Base-by-base conservation (phyloP, 1,140 invertebrate genomes). In the Argopecten irradians region DNA sequence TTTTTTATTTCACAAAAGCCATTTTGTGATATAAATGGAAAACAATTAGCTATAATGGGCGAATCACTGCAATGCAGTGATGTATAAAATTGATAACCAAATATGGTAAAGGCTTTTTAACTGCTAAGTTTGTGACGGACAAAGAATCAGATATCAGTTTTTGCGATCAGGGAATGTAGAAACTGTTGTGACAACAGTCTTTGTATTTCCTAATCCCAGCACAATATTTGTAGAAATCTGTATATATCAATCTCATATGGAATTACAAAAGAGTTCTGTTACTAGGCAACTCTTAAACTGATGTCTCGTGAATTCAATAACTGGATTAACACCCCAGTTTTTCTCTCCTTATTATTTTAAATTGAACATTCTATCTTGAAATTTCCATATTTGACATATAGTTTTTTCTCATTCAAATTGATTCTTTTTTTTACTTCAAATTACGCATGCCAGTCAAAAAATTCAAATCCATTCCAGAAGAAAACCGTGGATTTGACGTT, bases 21-120 rank as follows among this genome's bases (percentile, higher is more conserved):
- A 71, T 71, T 71, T 71, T 71, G 55, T 71, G 55, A 71, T 71
- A 71, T 71, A 71, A 71, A 71, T 71, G 55, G 55, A 71, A 71
- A 71, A 71, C 55, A 71, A 71, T 71, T 71, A 71, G 55, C 55
- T 71, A n/a, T 71, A 71, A 71, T 71, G 55, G 55, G 55, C 55
- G 28, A 71, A 28, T 71, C 55, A 71, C 55, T 71, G 19, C 28
- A n/a, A 71, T 71, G 55, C 55, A 71, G 22, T 71, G 55, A 71
- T 71, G 55, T 71, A 71, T 71, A 71, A 71, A 71, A 1, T 71
- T 71, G 55, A 71, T 71, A 71, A 71, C 55, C 55, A 71, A 71
- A 71, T 71, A 71, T 71, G 55, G 55, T 71, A 71, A 71, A n/a
- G 55, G 55, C 55, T 71, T 71, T 71, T 71, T 71, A 71, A 71